Evolutionary conservation across 1,140 invertebrate species (phyloP), one percentile per base, ranked within the genome.

Genomic region (Steinernema khuongi): DNA sequence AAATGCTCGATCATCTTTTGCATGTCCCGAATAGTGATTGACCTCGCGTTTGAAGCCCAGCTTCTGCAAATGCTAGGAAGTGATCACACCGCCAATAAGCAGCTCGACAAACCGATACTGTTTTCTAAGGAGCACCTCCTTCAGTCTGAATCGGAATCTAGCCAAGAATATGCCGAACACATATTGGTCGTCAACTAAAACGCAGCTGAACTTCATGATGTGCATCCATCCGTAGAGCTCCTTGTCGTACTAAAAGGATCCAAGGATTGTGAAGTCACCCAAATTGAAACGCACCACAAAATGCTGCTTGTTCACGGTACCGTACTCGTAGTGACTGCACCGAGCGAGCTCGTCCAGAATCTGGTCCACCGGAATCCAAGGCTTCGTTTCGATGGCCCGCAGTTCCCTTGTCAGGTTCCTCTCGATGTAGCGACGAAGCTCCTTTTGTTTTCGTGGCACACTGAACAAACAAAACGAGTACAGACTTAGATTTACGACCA

Each of bases 1-100:
- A 60, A 60, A 22, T 60, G 50, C 26, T 60, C 50, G 19, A 11
- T 60, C 50, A 60, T 60, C 50, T 60, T 60, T 22, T 60, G 50
- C 50, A 60, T 60, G 50, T 60, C 50, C 7, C 50, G 50, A 60
- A 60, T 26, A 7, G 50, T 60, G 19, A 60, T 60, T 22, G 22
- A 60, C 4, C 50, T 14, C 7, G 50, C 4, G 50, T 60, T 60
- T 26, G 50, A 60, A n/a, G 50, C 50, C 50, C 50, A 60, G 19
- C 50, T 60, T 26, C 50, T 60, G n/a, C n/a, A 60, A 60, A 60
- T 4, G 4, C 14, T 22, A 14, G 11, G 22, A 60, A 14, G 11
- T n/a, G 50, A 60, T n/a, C n/a, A n/a, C n/a, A n/a, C n/a, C 11
- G 26, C 19, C 19, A 4, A 60, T n/a, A 7, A 4, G 22, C 19